Percentiles rank a stretch among this genome's conserved stretches.
These are phyloP conservation scores for Onychomys leucogaster DNA, from an alignment of 2,797 vertebrate species.

Conservation along the genomic window DNA sequence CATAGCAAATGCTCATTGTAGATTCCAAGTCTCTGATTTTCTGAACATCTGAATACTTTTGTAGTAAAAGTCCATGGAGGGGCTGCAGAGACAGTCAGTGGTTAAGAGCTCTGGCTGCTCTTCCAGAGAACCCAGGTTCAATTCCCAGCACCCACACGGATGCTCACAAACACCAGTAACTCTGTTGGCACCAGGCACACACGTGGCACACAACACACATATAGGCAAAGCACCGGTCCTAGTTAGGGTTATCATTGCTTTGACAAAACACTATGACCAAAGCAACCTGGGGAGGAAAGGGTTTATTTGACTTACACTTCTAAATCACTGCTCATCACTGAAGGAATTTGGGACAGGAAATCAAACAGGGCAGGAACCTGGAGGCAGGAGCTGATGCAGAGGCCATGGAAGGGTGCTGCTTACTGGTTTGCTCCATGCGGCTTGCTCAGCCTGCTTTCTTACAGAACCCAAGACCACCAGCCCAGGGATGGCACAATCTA, in stretches of 20 bases:
- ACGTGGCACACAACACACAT: background rate
- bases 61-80: background rate
- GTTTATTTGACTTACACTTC: background rate
- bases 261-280: background rate
- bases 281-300: too few relatives aligned
- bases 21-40: background rate
- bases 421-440: background rate
- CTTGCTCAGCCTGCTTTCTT: background rate
- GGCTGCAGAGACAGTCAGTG: background rate
- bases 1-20: background rate
- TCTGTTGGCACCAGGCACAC: background rate
- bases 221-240: background rate
- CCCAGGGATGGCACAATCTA: background rate
- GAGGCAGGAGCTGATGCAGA: background rate
- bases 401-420: background rate
- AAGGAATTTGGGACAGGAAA: too few relatives aligned
- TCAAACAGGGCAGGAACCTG: background rate
- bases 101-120: background rate
- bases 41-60: background rate
- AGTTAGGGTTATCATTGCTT: background rate
- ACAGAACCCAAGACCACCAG: background rate
- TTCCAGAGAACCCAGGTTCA: background rate
- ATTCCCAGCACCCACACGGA: background rate
- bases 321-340: background rate
- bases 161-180: background rate